These are phyloP conservation scores for Acrocyrtus sp. DNA, from an alignment of 2,888 invertebrate genomes.

Conservation along the genomic window DNA sequence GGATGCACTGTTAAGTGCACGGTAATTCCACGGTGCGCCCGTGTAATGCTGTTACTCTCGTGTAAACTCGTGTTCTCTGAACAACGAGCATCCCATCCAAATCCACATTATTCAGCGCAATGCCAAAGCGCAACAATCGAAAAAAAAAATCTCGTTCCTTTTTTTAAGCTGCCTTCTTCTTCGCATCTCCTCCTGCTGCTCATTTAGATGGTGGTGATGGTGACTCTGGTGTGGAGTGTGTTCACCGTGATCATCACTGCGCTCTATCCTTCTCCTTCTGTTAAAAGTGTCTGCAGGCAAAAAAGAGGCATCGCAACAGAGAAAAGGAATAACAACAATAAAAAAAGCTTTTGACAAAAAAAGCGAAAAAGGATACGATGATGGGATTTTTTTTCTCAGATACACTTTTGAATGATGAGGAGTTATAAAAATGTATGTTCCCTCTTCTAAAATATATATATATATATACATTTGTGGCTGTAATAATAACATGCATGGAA, in stretches of 20 bases:
- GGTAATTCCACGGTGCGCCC: constrained; percentile 19
- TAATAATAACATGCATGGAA: no score
- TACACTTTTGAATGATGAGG: constrained; percentile 41
- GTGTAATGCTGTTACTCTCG: constrained; percentile 16
- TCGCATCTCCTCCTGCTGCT: constrained; percentile 22
- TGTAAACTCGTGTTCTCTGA: neutral
- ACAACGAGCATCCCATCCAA: neutral
- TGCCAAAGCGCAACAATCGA: constrained; percentile 12
- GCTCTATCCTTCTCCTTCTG: no score
- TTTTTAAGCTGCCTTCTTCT: no score
- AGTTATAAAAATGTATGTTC: no score
- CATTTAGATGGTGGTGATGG: constrained; percentile 29
- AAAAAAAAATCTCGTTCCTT: no score
- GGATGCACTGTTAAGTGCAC: constrained; percentile 31
- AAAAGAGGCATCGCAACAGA: no score
- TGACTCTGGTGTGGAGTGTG: constrained; percentile 35
- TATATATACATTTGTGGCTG: no score
- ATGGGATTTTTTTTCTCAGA: constrained; percentile 32
- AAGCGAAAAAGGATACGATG: constrained; percentile 46
- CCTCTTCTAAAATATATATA: no score
- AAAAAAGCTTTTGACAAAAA: constrained; percentile 46
- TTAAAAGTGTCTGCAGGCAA: constrained; percentile 33
- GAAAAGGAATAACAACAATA: no score
- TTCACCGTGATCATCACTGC: constrained; percentile 22
- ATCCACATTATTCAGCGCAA: neutral